These are phyloP conservation scores for Grantiella picta DNA, from an alignment of 2,113 vertebrate species.

Conservation along the genomic window DNA sequence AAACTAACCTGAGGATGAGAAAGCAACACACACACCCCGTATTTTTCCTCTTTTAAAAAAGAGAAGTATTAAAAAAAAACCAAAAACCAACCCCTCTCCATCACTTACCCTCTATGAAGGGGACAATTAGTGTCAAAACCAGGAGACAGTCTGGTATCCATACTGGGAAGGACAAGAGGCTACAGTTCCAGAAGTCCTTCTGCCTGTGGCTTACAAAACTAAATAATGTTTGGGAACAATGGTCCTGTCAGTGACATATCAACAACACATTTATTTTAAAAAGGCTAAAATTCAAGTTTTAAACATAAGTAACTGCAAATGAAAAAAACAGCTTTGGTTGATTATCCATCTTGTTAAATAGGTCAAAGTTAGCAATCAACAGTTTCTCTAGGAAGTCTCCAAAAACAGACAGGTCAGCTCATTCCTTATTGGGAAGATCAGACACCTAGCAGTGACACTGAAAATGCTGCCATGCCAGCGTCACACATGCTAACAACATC, in stretches of 20 bases:
- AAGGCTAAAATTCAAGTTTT: constrained; percentile 55
- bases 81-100: neutral
- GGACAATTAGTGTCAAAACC: constrained; percentile 26
- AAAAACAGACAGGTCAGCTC: constrained; percentile 50
- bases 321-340: constrained; percentile 43
- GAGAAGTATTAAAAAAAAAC: neutral
- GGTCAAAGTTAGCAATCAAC: constrained; percentile 31
- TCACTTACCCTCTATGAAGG: constrained; percentile 20
- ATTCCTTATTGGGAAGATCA: constrained; percentile 39
- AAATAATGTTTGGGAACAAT: constrained; percentile 27
- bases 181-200: constrained; percentile 2
- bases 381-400: constrained; percentile 34
- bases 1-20: neutral
- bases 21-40: neutral
- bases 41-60: neutral
- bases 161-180: neutral
- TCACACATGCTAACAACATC: constrained; percentile 48
- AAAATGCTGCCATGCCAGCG: constrained; percentile 28
- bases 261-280: constrained; percentile 48
- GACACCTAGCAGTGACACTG: constrained; percentile 40
- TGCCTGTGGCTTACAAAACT: constrained; percentile 7
- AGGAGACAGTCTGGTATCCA: constrained; percentile 20
- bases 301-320: constrained; percentile 52
- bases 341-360: constrained; percentile 45
- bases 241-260: neutral